A percentile compares a stretch with the other conserved stretches of the same genome.
phyloP scores from a whole-genome alignment of 2,888 invertebrate genomes.

The Nineta flava region DNA sequence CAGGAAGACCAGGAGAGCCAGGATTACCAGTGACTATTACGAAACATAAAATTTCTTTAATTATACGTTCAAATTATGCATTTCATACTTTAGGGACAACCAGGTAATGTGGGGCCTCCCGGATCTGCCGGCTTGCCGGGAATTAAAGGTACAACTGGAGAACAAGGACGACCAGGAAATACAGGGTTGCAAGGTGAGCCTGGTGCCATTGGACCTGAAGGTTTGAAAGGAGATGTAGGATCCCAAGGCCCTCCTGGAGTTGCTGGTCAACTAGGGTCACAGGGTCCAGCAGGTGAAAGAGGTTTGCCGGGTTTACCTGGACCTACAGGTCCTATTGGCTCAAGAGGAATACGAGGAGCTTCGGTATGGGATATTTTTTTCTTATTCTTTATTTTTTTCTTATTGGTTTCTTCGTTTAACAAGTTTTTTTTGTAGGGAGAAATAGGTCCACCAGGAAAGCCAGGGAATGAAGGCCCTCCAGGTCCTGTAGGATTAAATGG shows the following conservation, averaged over 20 bases:
- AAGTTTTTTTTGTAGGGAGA: slow-evolving; percentile 37
- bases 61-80: background rate
- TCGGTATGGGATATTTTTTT: slow-evolving; percentile 28
- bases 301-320: slow-evolving; percentile 47
- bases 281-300: slow-evolving; percentile 51
- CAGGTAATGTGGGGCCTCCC: slow-evolving; percentile 48
- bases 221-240: slow-evolving; percentile 59
- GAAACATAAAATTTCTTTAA: background rate
- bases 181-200: slow-evolving; percentile 52
- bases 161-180: slow-evolving; percentile 49
- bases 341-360: slow-evolving; percentile 45
- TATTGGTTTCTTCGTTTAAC: slow-evolving; percentile 1
- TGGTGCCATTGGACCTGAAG: slow-evolving; percentile 55
- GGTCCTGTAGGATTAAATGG: slow-evolving; percentile 51
- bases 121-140: slow-evolving; percentile 54
- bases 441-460: slow-evolving; percentile 52
- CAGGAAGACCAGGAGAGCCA: slow-evolving; percentile 60
- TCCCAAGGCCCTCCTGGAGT: slow-evolving; percentile 52
- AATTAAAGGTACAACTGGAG: slow-evolving; percentile 53
- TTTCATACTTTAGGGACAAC: slow-evolving; percentile 39
- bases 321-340: slow-evolving; percentile 43
- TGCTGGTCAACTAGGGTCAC: slow-evolving; percentile 50
- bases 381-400: background rate
- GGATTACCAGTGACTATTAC: slow-evolving; percentile 43
- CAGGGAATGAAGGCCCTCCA: slow-evolving; percentile 54